Evolutionary conservation across 1,140 invertebrate species (phyloP), one percentile per base, ranked within the genome.

Genomic region (Sminthurinus signatus): DNA sequence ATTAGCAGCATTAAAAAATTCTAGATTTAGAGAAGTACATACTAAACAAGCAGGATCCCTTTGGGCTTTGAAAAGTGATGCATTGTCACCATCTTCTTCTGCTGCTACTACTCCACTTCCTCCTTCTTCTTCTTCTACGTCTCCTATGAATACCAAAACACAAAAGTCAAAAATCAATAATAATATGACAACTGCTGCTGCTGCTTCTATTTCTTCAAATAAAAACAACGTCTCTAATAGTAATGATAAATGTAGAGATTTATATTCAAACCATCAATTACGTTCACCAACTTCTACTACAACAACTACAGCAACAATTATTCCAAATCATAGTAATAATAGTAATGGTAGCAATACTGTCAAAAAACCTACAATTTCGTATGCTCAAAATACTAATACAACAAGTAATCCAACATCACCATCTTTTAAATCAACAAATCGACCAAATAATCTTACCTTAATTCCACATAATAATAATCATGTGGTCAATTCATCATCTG

Each of bases 1-100:
- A 19, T 31, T 48, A 14, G 39, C 43, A 17, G 62, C 67, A 42
- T 55, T 68, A 28, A 55, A 46, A 19, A 64, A 50, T 17, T 56
- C 55, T 0, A 56, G 36, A 23, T 32, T 57, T 25, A 55, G 61
- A 1, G 55, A 54, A 12, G 60, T 46, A 52, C 29, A 48, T 0
- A 50, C 43, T 15, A 59, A 62, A 39, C 29, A 17, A 5, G 29
- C 54, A 14, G 54, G 19, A 19, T 19, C 36, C 3, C 19, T 39
- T 8, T 56, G 54, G 54, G 29, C 54, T 19, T 12, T 56, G 4
- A 5, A 21, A 8, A 56, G 29, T 39, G 54, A 42, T 21, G 2
- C 8, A 25, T 10, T 10, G 5, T 48, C 46, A 14, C 12, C 10
- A 19, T 8, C 8, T 10, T 10, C 12, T 19, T 10, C 8, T 8